A percentile compares a stretch with the other conserved stretches of the same genome.
phyloP scores from a whole-genome alignment of 2,888 invertebrate genomes.

The Agonopterix subpropinquella region DNA sequence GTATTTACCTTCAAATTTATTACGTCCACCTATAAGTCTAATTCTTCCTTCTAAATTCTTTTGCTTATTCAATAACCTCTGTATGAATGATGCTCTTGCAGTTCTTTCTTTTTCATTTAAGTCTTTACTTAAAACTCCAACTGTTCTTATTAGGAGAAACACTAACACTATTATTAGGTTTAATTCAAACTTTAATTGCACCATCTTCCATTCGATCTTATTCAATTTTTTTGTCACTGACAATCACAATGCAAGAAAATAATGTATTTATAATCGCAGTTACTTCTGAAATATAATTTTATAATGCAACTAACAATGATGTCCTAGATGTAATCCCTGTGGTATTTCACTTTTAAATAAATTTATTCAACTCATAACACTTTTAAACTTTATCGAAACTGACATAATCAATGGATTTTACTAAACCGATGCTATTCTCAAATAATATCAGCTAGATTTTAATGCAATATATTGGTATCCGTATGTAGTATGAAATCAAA shows the following conservation, averaged over 20 bases:
- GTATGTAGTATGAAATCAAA: background rate
- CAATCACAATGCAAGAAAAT: background rate
- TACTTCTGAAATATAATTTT: background rate
- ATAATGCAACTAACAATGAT: background rate
- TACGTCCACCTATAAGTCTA: constrained; percentile 81
- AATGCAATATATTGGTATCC: background rate
- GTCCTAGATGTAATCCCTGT: constrained; percentile 1
- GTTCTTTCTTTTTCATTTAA: constrained; percentile 51
- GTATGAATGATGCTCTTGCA: constrained; percentile 75
- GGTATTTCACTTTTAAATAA: background rate
- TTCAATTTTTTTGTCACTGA: background rate
- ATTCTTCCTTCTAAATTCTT: constrained; percentile 84
- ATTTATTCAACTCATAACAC: background rate
- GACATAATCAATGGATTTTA: background rate
- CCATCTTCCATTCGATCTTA: background rate
- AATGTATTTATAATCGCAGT: background rate
- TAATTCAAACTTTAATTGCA: no score
- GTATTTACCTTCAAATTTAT: constrained; percentile 82
- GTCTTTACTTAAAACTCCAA: constrained; percentile 35
- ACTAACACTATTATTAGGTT: constrained; percentile 16
- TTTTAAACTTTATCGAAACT: background rate
- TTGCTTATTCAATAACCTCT: constrained; percentile 80
- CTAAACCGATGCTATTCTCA: background rate
- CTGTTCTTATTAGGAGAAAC: constrained; percentile 21
- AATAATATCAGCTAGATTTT: background rate